Conservation (phyloP, 1,140 invertebrate species). For the Drosophila bocqueti region DNA sequence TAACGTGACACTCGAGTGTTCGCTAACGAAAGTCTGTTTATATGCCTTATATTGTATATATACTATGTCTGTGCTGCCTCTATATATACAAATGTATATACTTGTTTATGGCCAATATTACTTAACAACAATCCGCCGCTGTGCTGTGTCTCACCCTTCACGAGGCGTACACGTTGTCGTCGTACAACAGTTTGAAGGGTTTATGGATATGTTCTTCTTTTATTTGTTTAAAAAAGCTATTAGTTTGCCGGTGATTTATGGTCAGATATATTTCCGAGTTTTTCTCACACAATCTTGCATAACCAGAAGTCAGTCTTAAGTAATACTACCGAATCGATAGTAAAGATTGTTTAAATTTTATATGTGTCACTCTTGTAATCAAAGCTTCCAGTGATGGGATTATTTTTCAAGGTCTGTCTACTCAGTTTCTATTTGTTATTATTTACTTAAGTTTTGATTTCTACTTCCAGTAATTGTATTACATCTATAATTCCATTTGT, state of each 20-base stretch:
- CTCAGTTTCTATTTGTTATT: not conserved
- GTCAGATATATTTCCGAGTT: not conserved
- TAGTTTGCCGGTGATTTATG: slow-evolving; percentile 8
- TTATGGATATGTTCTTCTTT: slow-evolving; percentile 2
- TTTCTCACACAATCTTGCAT: not conserved
- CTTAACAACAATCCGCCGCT: slow-evolving; percentile 16
- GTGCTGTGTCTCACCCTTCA: slow-evolving; percentile 1
- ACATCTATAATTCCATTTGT: not conserved
- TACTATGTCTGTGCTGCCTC: not conserved
- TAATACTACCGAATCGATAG: not conserved
- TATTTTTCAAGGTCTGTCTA: not conserved
- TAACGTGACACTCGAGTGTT: slow-evolving; percentile 64
- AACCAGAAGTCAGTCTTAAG: not conserved
- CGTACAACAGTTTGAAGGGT: slow-evolving; percentile 11
- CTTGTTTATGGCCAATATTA: slow-evolving; percentile 27
- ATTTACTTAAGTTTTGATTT: not conserved
- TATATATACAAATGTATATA: not conserved
- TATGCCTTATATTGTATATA: not conserved
- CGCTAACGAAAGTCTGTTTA: slow-evolving; percentile 13
- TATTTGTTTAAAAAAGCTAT: not conserved
- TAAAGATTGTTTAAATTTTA: not conserved
- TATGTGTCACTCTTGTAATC: not conserved
- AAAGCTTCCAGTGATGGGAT: not conserved
- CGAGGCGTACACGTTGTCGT: slow-evolving; percentile 31
- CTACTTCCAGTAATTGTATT: not conserved